These are phyloP conservation scores for Cydia fagiglandana DNA, from an alignment of 1,140 invertebrate genomes.

Conservation along the genomic window DNA sequence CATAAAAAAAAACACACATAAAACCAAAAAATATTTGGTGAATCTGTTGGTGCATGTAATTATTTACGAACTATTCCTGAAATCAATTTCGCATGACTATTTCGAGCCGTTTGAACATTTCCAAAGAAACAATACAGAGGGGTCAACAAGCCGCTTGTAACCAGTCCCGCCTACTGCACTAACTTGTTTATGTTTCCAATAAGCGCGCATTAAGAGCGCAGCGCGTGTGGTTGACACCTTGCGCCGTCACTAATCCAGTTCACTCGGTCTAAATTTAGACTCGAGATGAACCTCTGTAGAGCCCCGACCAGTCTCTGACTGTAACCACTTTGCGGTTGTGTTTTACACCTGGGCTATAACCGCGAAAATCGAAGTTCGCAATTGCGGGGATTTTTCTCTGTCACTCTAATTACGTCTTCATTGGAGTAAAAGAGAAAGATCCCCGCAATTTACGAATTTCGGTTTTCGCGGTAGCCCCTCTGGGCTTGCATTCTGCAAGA, in stretches of 20 bases:
- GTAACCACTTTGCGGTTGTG: constrained; percentile 55
- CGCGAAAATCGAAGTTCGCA: too few species aligned
- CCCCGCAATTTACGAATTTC: too few species aligned
- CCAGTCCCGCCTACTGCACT: constrained; percentile 26
- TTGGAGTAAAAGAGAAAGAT: too few species aligned
- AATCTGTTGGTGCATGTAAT: background rate
- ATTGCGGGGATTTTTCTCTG: too few species aligned
- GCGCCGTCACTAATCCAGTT: constrained; percentile 58
- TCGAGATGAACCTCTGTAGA: constrained; percentile 55
- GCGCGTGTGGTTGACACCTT: constrained; percentile 56
- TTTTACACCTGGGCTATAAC: constrained; percentile 65
- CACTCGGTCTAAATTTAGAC: constrained; percentile 66
- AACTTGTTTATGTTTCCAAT: constrained; percentile 47
- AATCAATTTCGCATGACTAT: constrained; percentile 8
- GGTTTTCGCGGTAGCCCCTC: too few species aligned
- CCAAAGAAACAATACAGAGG: constrained; percentile 19
- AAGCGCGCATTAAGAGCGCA: constrained; percentile 44
- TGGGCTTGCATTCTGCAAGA: constrained; percentile 54
- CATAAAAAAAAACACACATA: too few species aligned
- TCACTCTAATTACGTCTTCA: too few species aligned
- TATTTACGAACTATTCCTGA: constrained; percentile 10
- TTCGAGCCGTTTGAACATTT: constrained; percentile 7
- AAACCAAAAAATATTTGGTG: too few species aligned
- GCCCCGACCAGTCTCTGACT: constrained; percentile 55
- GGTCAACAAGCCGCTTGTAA: constrained; percentile 25